Evolutionary conservation across 2,113 vertebrate species (phyloP).

Genomic region (Ia io): DNA sequence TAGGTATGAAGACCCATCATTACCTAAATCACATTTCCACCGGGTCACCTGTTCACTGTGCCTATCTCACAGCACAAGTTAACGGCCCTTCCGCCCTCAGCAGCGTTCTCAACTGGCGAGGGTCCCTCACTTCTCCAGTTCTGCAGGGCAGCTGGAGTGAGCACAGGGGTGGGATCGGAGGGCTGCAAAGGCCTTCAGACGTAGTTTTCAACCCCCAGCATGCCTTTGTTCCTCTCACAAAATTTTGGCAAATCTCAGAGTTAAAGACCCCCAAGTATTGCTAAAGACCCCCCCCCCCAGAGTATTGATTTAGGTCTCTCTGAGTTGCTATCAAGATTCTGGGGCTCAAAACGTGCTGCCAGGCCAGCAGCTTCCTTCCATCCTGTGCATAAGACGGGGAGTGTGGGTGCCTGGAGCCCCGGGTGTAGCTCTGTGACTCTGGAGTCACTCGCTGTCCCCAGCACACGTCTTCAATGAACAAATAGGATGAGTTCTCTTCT

Average conservation of each 20-base stretch:
- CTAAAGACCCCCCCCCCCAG: neutral
- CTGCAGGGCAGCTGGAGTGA: rapidly evolving
- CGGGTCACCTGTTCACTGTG: neutral
- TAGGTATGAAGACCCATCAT: neutral
- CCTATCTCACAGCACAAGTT: neutral
- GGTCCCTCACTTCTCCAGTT: rapidly evolving
- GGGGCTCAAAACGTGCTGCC: neutral
- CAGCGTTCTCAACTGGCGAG: rapidly evolving
- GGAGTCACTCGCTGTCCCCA: neutral
- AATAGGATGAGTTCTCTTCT: neutral
- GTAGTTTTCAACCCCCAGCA: neutral
- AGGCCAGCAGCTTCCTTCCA: neutral
- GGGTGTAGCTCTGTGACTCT: neutral
- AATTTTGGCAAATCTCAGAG: neutral
- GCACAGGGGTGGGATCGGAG: rapidly evolving
- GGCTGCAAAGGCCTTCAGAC: neutral
- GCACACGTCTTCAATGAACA: neutral
- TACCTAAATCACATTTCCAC: neutral
- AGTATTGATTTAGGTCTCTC: neutral
- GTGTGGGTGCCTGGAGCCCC: neutral
- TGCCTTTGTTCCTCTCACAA: rapidly evolving
- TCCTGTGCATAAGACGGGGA: rapidly evolving
- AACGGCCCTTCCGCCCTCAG: neutral
- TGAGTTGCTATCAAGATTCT: neutral
- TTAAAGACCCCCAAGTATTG: neutral